phyloP scores from a whole-genome alignment of 23 tunicate genomes.

The Styela clava region DNA sequence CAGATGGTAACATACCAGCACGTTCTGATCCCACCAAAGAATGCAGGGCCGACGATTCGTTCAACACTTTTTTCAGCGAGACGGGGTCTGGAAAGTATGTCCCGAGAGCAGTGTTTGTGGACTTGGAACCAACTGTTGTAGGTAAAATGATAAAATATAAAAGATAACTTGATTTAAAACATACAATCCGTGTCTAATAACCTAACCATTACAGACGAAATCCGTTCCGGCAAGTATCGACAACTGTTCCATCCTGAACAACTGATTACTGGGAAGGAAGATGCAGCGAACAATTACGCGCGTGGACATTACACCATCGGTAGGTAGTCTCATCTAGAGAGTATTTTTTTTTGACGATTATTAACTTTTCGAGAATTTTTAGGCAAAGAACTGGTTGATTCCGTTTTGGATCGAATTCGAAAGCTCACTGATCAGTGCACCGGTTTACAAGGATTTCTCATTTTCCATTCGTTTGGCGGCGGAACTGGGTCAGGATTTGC shows the following conservation, averaged over 20 bases:
- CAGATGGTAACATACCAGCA: constrained; percentile 30
- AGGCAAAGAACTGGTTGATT: constrained; percentile 33
- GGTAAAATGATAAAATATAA: too few relatives aligned
- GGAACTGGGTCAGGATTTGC: constrained; percentile 80
- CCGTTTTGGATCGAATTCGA: constrained; percentile 39
- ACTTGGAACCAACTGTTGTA: constrained; percentile 80
- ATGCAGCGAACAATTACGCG: constrained; percentile 85
- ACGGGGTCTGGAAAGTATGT: constrained; percentile 72
- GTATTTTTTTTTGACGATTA: too few relatives aligned
- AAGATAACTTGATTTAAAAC: too few relatives aligned
- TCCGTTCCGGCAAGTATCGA: constrained; percentile 73
- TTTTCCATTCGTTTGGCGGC: constrained; percentile 69
- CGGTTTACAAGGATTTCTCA: constrained; percentile 67
- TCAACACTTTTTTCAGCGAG: constrained; percentile 74
- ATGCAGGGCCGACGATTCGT: constrained; percentile 47
- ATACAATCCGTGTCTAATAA: too few relatives aligned
- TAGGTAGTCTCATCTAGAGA: too few relatives aligned
- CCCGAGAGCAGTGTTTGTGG: constrained; percentile 69
- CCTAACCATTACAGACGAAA: constrained; percentile 74
- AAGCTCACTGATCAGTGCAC: constrained; percentile 58
- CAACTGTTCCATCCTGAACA: constrained; percentile 76
- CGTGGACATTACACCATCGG: constrained; percentile 84
- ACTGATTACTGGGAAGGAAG: too few relatives aligned
- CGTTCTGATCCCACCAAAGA: constrained; percentile 3
- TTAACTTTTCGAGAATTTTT: too few relatives aligned